Percentiles rank a stretch among this genome's conserved stretches.
Evolutionary conservation across 2,797 vertebrate genomes (phyloP).

Genomic region (Crocodylus rhombifer): DNA sequence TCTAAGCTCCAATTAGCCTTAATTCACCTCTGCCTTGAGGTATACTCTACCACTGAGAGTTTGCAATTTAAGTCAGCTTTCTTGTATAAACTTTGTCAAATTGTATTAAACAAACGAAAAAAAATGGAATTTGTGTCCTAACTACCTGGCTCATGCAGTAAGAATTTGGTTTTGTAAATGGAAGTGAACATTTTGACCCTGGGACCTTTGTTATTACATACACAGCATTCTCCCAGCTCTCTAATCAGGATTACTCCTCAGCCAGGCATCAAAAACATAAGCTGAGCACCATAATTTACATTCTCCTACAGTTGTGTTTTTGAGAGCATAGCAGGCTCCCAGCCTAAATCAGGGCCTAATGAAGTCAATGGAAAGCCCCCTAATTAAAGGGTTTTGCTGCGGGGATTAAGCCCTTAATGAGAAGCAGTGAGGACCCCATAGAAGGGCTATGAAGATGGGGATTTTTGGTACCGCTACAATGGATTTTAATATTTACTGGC

Average conservation of each 20-base stretch:
- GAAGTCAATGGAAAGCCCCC: background rate
- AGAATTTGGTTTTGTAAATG: too few species aligned
- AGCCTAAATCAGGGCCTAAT: fast-evolving
- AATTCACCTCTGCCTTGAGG: background rate
- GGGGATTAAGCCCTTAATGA: background rate
- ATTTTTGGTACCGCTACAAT: background rate
- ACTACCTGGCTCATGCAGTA: too few species aligned
- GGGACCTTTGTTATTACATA: too few species aligned
- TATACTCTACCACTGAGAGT: background rate
- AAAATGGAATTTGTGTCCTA: too few species aligned
- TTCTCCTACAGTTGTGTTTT: too few species aligned
- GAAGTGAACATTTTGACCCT: too few species aligned
- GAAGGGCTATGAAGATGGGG: background rate
- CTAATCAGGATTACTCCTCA: too few species aligned
- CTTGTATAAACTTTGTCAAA: background rate
- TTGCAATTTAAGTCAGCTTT: background rate
- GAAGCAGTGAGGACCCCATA: background rate
- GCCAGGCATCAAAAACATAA: too few species aligned
- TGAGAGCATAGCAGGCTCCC: fast-evolving
- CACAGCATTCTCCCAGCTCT: too few species aligned
- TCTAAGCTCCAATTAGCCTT: background rate
- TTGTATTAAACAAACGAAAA: background rate
- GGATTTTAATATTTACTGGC: background rate
- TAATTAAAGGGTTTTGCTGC: background rate
- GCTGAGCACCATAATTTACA: too few species aligned